A percentile compares a stretch with the other conserved stretches of the same genome.
Conservation (phyloP, 2,888 invertebrate species). For the Cryptocephalus moraei region DNA sequence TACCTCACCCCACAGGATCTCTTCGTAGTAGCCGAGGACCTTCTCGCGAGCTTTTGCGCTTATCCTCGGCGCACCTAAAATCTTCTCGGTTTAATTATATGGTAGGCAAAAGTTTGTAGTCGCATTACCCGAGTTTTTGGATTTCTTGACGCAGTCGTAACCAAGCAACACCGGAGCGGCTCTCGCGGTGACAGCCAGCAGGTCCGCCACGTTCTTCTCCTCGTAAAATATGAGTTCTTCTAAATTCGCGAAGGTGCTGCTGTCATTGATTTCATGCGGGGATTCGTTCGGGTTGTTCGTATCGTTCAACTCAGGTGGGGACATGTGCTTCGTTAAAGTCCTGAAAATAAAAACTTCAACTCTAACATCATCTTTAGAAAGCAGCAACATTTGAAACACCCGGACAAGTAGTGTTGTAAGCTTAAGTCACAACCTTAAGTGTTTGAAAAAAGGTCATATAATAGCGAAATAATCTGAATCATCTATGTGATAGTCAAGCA, state of each 20-base stretch:
- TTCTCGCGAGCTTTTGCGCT: slow-evolving; percentile 50
- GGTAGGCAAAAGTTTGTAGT: neutral
- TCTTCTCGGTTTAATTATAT: neutral
- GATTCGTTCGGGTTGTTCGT: slow-evolving; percentile 2
- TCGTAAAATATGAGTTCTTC: slow-evolving; percentile 57
- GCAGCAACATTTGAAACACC: too few species aligned
- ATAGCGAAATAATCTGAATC: too few species aligned
- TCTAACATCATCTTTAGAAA: too few species aligned
- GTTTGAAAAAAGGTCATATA: too few species aligned
- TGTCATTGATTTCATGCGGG: slow-evolving; percentile 23
- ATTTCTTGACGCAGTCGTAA: slow-evolving; percentile 48
- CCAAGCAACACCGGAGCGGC: slow-evolving; percentile 51
- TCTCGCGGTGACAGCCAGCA: slow-evolving; percentile 49
- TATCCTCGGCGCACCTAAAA: slow-evolving; percentile 48
- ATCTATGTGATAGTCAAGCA: too few species aligned
- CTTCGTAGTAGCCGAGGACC: slow-evolving; percentile 60
- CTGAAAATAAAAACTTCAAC: slow-evolving; percentile 38
- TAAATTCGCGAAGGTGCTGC: slow-evolving; percentile 36
- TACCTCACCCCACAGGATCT: slow-evolving; percentile 70
- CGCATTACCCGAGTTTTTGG: slow-evolving; percentile 35
- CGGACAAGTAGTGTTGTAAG: too few species aligned
- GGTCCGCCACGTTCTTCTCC: slow-evolving; percentile 54
- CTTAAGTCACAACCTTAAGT: too few species aligned
- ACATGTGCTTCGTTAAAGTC: slow-evolving; percentile 61
- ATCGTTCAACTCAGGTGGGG: slow-evolving; percentile 41